phyloP scores from a whole-genome alignment of 2,888 invertebrate species.

The Sinotaia quadrata region DNA sequence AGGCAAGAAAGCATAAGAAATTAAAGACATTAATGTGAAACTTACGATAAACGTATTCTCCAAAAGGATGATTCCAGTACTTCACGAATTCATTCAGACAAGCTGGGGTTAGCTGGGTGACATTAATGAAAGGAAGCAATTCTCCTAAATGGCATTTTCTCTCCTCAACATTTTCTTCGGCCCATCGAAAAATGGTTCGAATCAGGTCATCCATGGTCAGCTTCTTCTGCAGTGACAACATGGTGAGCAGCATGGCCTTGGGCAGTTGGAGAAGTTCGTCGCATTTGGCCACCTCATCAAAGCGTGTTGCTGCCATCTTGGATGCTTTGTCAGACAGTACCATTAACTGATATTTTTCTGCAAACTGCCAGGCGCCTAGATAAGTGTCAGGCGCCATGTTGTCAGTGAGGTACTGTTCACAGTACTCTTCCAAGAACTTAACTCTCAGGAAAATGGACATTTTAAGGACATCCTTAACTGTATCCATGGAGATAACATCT shows the following conservation, averaged over 20 bases:
- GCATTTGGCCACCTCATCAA: neutral
- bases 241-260: constrained; percentile 15
- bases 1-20: too few species aligned
- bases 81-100: constrained; percentile 16
- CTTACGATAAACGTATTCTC: neutral
- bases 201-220: constrained; percentile 9
- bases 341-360: constrained; percentile 4
- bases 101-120: constrained; percentile 21
- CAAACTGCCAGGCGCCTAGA: constrained; percentile 3
- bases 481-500: neutral
- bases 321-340: neutral
- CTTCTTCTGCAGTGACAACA: constrained; percentile 4
- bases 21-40: too few species aligned
- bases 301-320: neutral
- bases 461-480: neutral
- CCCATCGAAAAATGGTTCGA: constrained; percentile 22
- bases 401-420: neutral
- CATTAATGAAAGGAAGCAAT: constrained; percentile 24
- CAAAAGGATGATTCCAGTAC: neutral
- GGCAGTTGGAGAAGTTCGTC: constrained; percentile 9
- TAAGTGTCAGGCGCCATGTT: neutral
- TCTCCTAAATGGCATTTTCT: constrained; percentile 14
- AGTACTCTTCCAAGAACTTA: constrained; percentile 10
- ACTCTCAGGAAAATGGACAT: neutral
- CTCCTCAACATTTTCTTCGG: neutral